phyloP scores from a whole-genome alignment of 2,888 invertebrate genomes.

The Schizaphis graminum region DNA sequence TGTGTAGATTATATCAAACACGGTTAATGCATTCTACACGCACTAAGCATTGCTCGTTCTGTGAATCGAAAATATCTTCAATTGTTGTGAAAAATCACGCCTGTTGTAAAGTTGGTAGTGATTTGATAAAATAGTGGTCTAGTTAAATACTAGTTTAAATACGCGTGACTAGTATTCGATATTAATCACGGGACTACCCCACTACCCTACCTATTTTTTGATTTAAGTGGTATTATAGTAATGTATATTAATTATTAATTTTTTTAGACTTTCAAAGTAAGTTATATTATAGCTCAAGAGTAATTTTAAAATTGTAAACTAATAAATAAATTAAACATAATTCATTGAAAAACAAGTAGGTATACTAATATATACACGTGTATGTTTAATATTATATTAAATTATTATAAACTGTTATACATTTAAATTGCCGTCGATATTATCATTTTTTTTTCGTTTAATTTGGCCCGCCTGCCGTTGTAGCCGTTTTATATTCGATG shows the following conservation, averaged over 20 bases:
- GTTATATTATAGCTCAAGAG: background rate
- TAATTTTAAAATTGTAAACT: background rate
- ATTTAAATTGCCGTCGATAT: background rate
- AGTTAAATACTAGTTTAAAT: background rate
- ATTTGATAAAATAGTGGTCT: background rate
- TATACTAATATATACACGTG: background rate
- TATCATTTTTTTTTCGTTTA: conserved; percentile 3
- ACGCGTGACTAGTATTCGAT: background rate
- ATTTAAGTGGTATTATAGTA: background rate
- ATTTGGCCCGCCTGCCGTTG: conserved; percentile 15
- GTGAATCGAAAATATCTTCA: background rate
- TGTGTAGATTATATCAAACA: background rate
- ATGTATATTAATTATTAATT: background rate
- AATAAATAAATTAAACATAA: background rate
- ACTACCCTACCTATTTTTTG: background rate
- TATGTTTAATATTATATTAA: background rate
- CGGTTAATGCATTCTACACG: background rate
- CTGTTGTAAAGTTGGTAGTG: background rate
- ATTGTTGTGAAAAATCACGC: background rate
- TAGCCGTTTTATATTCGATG: conserved; percentile 31
- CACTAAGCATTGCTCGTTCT: background rate
- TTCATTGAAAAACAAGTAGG: background rate
- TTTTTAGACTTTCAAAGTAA: background rate
- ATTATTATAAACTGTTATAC: background rate
- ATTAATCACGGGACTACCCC: background rate